phyloP scores from a whole-genome alignment of 2,888 invertebrate species.

The Lasioglossum pauxillum region DNA sequence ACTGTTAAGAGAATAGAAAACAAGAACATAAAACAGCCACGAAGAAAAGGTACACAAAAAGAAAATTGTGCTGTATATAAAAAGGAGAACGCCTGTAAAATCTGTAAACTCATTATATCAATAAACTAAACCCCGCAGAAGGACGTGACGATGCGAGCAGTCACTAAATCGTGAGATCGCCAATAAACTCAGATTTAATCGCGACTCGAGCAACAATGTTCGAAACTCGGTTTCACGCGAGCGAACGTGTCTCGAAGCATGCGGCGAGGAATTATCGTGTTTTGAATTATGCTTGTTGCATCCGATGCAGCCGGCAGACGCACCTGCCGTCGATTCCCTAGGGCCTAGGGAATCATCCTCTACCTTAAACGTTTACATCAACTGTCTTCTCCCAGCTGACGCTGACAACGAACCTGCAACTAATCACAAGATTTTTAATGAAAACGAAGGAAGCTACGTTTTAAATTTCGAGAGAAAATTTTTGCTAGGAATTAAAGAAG shows the following conservation, averaged over 20 bases:
- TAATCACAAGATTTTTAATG: background rate
- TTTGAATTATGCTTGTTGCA: conserved; percentile 36
- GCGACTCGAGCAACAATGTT: background rate
- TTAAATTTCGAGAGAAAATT: background rate
- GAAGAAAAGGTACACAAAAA: background rate
- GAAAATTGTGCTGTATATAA: too few relatives aligned
- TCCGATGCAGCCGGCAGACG: conserved; percentile 61
- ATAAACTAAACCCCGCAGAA: background rate
- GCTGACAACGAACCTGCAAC: background rate
- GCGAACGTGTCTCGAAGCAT: conserved; percentile 14
- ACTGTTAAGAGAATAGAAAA: background rate
- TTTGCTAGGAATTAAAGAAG: background rate
- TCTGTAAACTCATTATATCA: background rate
- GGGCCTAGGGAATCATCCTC: conserved; percentile 35
- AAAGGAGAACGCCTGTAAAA: background rate
- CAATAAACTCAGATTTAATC: background rate
- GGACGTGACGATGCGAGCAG: background rate
- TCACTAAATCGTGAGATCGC: background rate
- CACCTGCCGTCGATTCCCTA: conserved; percentile 62
- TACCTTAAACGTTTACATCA: conserved; percentile 2
- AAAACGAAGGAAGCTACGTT: background rate
- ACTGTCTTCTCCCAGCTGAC: background rate
- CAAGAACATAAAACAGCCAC: background rate
- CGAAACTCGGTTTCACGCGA: conserved; percentile 6
- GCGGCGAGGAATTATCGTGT: conserved; percentile 45